Percentiles rank a stretch among this genome's conserved stretches.
Conservation (phyloP, 1,140 invertebrate genomes). For the Teleopsis dalmanni region DNA sequence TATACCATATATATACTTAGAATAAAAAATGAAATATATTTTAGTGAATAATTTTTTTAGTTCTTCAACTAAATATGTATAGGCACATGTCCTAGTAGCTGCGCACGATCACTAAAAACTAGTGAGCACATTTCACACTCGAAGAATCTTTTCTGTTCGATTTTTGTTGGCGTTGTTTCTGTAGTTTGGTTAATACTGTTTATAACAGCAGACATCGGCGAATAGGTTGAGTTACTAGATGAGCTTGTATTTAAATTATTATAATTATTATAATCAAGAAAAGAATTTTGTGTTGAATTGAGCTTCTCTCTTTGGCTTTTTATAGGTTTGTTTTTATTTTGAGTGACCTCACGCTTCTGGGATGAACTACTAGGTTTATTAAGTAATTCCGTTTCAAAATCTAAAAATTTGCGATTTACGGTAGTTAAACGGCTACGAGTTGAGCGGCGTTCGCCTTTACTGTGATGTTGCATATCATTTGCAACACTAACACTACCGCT, state of each 20-base stretch:
- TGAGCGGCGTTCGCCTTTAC: slow-evolving; percentile 2
- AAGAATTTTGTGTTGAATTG: too few species aligned
- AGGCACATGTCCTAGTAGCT: slow-evolving; percentile 66
- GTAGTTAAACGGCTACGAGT: background rate
- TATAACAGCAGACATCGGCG: too few species aligned
- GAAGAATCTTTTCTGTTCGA: slow-evolving; percentile 37
- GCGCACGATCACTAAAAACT: slow-evolving; percentile 62
- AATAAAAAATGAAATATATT: too few species aligned
- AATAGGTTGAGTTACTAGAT: background rate
- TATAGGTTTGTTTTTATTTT: slow-evolving; percentile 1
- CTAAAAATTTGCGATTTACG: slow-evolving; percentile 14
- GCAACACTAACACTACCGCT: background rate
- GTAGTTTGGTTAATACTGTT: slow-evolving; percentile 15
- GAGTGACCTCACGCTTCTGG: background rate
- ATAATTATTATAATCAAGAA: too few species aligned
- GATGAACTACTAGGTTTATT: background rate
- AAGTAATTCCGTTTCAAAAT: slow-evolving; percentile 7
- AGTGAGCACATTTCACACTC: slow-evolving; percentile 75
- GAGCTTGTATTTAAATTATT: background rate
- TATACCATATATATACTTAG: background rate
- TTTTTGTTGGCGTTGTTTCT: slow-evolving; percentile 8
- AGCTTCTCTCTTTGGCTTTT: slow-evolving; percentile 6
- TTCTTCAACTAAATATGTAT: slow-evolving; percentile 66
- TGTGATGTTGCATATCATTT: too few species aligned
- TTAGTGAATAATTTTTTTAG: too few species aligned